Base-by-base conservation (phyloP, 2,113 vertebrate species). In the Stictonetta naevosa region DNA sequence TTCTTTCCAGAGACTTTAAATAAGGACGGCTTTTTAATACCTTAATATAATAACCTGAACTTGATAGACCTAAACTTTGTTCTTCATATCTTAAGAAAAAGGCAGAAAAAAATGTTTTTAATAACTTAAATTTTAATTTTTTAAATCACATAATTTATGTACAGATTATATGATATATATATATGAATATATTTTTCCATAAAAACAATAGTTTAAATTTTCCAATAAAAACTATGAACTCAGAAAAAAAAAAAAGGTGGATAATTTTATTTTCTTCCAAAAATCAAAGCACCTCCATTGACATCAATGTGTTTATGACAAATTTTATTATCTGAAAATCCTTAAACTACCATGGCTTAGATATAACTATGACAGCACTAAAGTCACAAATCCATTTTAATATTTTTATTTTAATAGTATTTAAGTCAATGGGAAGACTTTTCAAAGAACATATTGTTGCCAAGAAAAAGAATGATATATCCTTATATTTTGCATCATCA, bases 281-380 rank as follows among this genome's bases (percentile, higher is more conserved):
- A 85, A 62, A 58, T 53, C 13, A 87, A 79, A 86, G 8, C 50
- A 2, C 59, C 5, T 74, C 11, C 16, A 72, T 5, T 56, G 19
- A 56, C 8, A 42, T 62, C 10, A 53, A 33, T 19, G 13, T 10
- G 7, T 31, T 64, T 53, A 53, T 42, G 13, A 82, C 5, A 64
- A 58, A 55, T 16, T 14, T 85, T 66, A 1, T 23, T 72, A 68
- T 40, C 40, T 90, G 23, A 34, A 13, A 58, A 85, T 60, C 38
- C 10, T 89, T 77, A 67, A 60, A 74, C 15, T 42, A 40, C 6
- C 80, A 0, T 0, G 0, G 3, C 2, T 85, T 14, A 68, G 15
- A 56, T 18, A 33, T 22, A 7, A 88, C 66, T 28, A 69, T 20
- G n/a, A 48, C 12, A 66, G 6, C 29, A 77, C 3, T 73, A 62